Base-by-base conservation (phyloP, 2,888 invertebrate genomes). In the Acutogordius australiensis region DNA sequence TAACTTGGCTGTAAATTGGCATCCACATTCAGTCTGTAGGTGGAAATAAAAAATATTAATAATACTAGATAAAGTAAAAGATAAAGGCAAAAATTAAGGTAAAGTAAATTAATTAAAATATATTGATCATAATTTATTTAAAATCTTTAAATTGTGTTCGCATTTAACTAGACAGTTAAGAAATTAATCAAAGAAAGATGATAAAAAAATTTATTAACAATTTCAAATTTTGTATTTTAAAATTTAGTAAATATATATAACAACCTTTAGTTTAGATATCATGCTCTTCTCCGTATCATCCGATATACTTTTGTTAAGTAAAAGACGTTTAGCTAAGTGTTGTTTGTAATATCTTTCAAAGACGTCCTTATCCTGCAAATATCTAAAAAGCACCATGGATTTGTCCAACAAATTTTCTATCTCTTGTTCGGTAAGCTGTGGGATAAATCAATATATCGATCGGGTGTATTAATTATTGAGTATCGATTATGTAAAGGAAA, bases 231-330 rank as follows among this genome's bases (percentile, higher is more conserved):
- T n/a, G n/a, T n/a, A n/a, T n/a, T n/a, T n/a, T n/a, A n/a, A n/a
- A n/a, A n/a, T n/a, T n/a, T n/a, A n/a, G n/a, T n/a, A n/a, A n/a
- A n/a, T n/a, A n/a, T n/a, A n/a, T n/a, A n/a, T n/a, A n/a, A n/a
- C n/a, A n/a, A 75, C 76, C 72, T 97, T 97, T 69, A 97, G 77
- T 78, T 97, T 97, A 66, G 91, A 90, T 77, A 99, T 91, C 94
- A 99, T 94, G 72, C 90, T 91, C 73, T 99, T 97, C 75, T 99
- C 97, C 69, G 88, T 87, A 75, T 99, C 97, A 71, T 97, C 97
- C 2, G 91, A 91, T 63, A 90, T 88, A 62, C 91, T 91, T 74
- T 94, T 94, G 74, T 94, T 94, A 67, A 97, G 79, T 66, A 99
- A 77, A 65, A 99, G 78, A 65, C 97, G 79, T 73, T 97, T 91